phyloP scores from a whole-genome alignment of 2,113 vertebrate species.

The Clarias batrachus region DNA sequence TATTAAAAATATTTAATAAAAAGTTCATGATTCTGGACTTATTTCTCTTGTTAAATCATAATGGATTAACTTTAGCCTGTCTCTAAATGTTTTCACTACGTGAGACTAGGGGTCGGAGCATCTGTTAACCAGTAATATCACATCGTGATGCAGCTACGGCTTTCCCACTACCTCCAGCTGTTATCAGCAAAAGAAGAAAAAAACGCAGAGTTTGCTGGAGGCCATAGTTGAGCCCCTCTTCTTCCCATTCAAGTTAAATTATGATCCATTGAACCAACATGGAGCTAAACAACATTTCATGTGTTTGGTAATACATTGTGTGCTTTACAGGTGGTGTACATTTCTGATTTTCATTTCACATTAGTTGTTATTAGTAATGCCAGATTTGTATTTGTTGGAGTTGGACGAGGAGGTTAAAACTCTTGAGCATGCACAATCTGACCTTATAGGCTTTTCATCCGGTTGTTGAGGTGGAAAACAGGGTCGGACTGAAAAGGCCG shows the following conservation, averaged over 20 bases:
- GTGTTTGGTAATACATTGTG: neutral
- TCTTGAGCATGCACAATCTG: neutral
- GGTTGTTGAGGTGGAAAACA: neutral
- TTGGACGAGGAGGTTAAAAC: neutral
- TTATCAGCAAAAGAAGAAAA: neutral
- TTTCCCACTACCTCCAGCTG: neutral
- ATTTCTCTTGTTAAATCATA: neutral
- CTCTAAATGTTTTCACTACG: neutral
- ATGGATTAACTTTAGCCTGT: neutral
- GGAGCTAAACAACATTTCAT: neutral
- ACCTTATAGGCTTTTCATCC: constrained; percentile 21
- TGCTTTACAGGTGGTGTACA: neutral
- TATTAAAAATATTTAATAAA: no score
- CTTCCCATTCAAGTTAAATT: neutral
- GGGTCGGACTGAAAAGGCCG: neutral
- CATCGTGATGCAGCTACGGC: neutral
- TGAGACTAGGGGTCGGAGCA: neutral
- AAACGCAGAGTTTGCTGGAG: neutral
- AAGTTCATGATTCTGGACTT: neutral
- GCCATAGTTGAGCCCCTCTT: neutral
- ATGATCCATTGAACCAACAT: neutral
- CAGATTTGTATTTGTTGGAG: neutral
- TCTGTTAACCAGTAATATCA: neutral
- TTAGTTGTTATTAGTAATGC: neutral
- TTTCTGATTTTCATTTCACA: neutral